Percentiles rank a stretch among this genome's conserved stretches.
These are phyloP conservation scores for Atethmia centrago DNA, from an alignment of 2,888 invertebrate species.

Conservation along the genomic window DNA sequence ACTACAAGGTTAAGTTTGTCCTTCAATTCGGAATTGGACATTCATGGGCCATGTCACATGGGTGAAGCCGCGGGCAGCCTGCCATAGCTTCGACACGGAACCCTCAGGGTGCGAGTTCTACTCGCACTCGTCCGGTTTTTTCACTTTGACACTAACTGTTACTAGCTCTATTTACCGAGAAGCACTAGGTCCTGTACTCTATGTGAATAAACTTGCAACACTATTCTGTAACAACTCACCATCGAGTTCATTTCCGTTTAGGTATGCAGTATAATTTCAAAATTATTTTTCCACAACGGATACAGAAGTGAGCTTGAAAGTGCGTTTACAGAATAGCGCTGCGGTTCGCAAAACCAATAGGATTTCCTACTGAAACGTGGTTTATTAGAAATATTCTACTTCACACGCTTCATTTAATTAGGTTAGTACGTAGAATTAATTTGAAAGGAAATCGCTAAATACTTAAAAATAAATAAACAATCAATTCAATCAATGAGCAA, in stretches of 20 bases:
- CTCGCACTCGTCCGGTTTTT: no score
- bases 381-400: neutral
- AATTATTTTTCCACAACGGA: neutral
- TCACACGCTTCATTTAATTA: neutral
- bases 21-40: no score
- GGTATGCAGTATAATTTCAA: neutral
- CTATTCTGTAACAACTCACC: neutral
- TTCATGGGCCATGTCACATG: no score
- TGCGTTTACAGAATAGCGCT: neutral
- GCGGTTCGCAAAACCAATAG: neutral
- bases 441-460: no score
- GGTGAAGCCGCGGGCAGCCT: no score
- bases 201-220: neutral
- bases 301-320: conserved; percentile 5
- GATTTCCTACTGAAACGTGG: neutral
- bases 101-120: no score
- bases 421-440: neutral
- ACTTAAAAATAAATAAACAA: no score
- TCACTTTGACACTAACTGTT: neutral
- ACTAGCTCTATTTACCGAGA: neutral
- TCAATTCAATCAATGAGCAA: no score
- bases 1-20: no score
- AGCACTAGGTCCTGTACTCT: neutral
- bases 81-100: no score
- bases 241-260: conserved; percentile 6